Evolutionary conservation across 2,888 invertebrate genomes (phyloP).

Genomic region (Urechis unicinctus): DNA sequence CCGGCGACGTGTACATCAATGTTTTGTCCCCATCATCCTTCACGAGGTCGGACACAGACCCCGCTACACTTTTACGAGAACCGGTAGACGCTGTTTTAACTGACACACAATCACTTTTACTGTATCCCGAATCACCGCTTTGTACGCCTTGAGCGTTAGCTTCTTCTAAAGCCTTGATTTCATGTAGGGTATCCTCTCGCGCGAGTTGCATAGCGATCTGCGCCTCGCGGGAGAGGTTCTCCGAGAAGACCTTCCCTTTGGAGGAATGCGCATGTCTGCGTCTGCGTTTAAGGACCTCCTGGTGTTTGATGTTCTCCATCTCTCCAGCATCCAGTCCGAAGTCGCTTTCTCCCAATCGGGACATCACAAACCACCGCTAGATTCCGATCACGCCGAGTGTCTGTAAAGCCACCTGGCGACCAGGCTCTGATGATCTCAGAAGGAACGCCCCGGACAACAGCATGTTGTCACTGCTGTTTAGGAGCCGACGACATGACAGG

Average conservation of each 20-base stretch:
- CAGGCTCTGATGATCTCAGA: too few relatives aligned
- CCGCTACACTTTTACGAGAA: neutral
- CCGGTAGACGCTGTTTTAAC: neutral
- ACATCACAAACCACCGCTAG: too few relatives aligned
- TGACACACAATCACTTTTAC: neutral
- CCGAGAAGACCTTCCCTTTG: neutral
- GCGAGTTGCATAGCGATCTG: conserved; percentile 9
- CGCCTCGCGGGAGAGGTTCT: conserved; percentile 3
- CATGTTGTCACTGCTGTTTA: too few relatives aligned
- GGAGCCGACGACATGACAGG: too few relatives aligned
- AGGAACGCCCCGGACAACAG: too few relatives aligned
- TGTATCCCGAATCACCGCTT: neutral
- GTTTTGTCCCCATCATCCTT: too few relatives aligned
- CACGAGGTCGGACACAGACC: too few relatives aligned
- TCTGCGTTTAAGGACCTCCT: neutral
- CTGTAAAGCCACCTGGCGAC: too few relatives aligned
- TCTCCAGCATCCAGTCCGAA: neutral
- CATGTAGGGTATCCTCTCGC: conserved; percentile 6
- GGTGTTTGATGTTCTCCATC: neutral
- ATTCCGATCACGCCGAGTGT: too few relatives aligned
- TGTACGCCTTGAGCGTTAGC: neutral
- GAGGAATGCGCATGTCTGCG: neutral
- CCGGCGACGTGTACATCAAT: neutral
- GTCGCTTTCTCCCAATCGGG: neutral
- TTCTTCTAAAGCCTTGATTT: neutral